Evolutionary conservation across 2,797 vertebrate species (phyloP).

Genomic region (Argentina silus): DNA sequence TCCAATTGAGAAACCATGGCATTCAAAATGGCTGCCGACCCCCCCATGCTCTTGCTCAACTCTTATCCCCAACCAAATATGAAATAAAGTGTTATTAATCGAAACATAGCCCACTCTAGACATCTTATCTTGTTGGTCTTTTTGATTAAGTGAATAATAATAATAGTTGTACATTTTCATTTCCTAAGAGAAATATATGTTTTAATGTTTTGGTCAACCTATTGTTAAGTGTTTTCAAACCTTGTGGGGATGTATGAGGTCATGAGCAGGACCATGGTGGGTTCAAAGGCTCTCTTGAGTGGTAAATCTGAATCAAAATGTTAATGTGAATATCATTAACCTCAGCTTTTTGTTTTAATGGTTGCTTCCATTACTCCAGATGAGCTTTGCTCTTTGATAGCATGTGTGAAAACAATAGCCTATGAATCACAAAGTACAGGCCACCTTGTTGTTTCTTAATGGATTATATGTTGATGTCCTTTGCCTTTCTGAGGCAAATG

Average conservation of each 20-base stretch:
- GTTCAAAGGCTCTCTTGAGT: constrained; percentile 44
- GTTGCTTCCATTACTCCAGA: constrained; percentile 14
- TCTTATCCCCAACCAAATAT: constrained; percentile 2
- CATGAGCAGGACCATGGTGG: constrained; percentile 18
- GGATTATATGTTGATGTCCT: constrained; percentile 27
- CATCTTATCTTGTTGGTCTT: background rate
- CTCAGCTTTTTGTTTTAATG: constrained; percentile 4
- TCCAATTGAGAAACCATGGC: constrained; percentile 20
- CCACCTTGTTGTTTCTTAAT: constrained; percentile 23
- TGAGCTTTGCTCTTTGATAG: constrained; percentile 41
- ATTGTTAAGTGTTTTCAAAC: background rate
- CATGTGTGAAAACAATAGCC: constrained; percentile 30
- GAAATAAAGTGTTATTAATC: background rate
- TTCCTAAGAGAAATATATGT: background rate
- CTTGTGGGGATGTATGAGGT: background rate
- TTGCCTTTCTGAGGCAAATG: constrained; percentile 28
- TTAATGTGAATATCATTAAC: constrained; percentile 35
- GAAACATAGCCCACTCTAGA: background rate
- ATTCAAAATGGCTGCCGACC: constrained; percentile 24
- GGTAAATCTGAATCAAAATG: constrained; percentile 27
- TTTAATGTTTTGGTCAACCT: too few species aligned
- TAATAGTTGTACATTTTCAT: background rate
- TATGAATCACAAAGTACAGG: constrained; percentile 17
- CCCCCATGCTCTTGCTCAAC: constrained; percentile 19
- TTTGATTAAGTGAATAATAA: background rate